Evolutionary conservation across 2,113 vertebrate genomes (phyloP).

Genomic region (Neolamprologus longior): DNA sequence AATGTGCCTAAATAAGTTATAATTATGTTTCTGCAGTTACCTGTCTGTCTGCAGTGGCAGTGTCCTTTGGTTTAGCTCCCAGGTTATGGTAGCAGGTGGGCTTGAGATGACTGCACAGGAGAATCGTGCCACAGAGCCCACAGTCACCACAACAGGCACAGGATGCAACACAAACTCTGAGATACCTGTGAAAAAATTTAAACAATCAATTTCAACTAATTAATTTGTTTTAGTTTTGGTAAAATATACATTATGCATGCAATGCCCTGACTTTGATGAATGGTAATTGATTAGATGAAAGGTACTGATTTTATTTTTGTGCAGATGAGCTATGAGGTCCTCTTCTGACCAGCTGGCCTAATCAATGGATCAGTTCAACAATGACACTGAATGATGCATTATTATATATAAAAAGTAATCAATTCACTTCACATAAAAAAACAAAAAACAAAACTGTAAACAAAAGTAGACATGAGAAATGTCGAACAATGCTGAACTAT

Average conservation of each 20-base stretch:
- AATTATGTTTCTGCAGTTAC: constrained; percentile 50
- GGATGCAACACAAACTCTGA: constrained; percentile 86
- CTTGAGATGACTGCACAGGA: constrained; percentile 81
- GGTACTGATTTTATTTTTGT: constrained; percentile 44
- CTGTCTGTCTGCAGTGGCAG: constrained; percentile 80
- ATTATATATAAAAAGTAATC: constrained; percentile 49
- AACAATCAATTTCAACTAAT: neutral
- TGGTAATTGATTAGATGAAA: constrained; percentile 28
- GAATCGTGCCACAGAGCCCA: constrained; percentile 86
- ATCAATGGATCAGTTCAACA: constrained; percentile 67
- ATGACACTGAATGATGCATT: constrained; percentile 60
- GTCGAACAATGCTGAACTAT: neutral
- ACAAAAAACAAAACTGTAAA: neutral
- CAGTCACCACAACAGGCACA: constrained; percentile 69
- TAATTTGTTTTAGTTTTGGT: neutral
- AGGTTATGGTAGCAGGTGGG: constrained; percentile 83
- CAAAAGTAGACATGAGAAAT: neutral
- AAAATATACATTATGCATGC: constrained; percentile 6
- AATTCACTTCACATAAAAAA: constrained; percentile 32
- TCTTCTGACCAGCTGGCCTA: constrained; percentile 46
- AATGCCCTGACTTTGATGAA: constrained; percentile 30
- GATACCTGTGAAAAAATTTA: constrained; percentile 69
- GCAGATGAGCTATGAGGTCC: constrained; percentile 36
- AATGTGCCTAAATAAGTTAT: neutral
- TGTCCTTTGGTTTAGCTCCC: constrained; percentile 87